phyloP scores from a whole-genome alignment of 2,888 invertebrate genomes.

The Baronia brevicornis region DNA sequence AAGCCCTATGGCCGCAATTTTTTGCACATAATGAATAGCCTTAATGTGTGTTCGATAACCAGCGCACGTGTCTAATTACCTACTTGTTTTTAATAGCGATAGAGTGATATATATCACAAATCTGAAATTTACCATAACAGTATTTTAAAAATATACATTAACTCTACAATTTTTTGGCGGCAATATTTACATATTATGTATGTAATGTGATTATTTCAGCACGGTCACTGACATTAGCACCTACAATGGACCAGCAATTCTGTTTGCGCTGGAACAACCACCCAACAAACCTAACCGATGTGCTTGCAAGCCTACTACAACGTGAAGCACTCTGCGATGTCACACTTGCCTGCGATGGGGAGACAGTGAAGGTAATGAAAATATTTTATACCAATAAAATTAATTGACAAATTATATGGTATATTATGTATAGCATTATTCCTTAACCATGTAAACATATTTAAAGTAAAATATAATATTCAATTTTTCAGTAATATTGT shows the following conservation, averaged over 20 bases:
- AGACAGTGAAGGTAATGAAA: slow-evolving; percentile 82
- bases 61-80: slow-evolving; percentile 59
- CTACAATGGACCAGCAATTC: slow-evolving; percentile 88
- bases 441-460: too few species aligned
- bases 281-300: slow-evolving; percentile 92
- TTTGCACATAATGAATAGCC: slow-evolving; percentile 61
- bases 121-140: slow-evolving; percentile 13
- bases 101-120: slow-evolving; percentile 45
- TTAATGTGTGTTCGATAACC: slow-evolving; percentile 65
- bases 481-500: neutral
- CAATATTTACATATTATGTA: slow-evolving; percentile 42
- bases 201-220: slow-evolving; percentile 47
- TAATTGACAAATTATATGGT: too few species aligned
- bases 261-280: slow-evolving; percentile 97
- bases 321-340: slow-evolving; percentile 94
- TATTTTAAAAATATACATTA: neutral
- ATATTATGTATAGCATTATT: too few species aligned
- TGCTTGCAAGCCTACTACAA: slow-evolving; percentile 89
- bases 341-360: slow-evolving; percentile 93
- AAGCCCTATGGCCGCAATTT: slow-evolving; percentile 74
- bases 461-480: too few species aligned
- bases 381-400: neutral
- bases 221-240: slow-evolving; percentile 75
- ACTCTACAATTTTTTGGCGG: slow-evolving; percentile 26
- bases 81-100: slow-evolving; percentile 21